Base-by-base conservation (phyloP, 2,888 invertebrate species). In the Macrophya annulata region DNA sequence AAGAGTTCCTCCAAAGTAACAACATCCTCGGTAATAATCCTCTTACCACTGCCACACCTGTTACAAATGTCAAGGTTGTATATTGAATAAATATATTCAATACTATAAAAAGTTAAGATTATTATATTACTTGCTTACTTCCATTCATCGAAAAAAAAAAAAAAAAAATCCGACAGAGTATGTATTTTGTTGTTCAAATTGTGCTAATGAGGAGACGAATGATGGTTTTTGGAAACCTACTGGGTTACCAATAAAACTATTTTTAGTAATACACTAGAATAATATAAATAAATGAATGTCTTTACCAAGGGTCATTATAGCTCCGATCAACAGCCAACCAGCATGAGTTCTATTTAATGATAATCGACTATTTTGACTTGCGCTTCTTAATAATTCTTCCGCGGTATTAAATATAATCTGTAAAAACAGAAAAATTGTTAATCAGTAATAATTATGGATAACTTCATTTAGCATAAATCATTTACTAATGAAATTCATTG, bases 291-390 rank as follows among this genome's bases (percentile, higher is more conserved):
- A 48, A 65, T 17, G 12, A 82, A 85, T 31, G 74, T 65, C 85
- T 93, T 92, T 93, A 96, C 98, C 99, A 88, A 99, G 94, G 0
- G 99, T 99, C 96, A 99, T 99, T 84, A 99, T 98, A 84, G 99
- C 97, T 55, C 99, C 99, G 89, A 99, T 98, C 68, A 99, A 95
- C 76, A 99, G 95, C 99, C 99, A 99, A 45, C 99, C 99, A 55
- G 99, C 99, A 93, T 99, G 98, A 0, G 99, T 99, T 91, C 99
- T 96, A 89, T 99, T 98, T 87, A 99, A 95, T 0, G 99, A 99
- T 85, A 99, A 95, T 82, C 99, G 95, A 93, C 98, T 98, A 93
- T 99, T 99, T 94, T 99, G 99, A 90, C 98, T 98, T 0, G 99
- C 99, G 87, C 99, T 99, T 87, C 99, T 95, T 76, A 99, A 94